phyloP scores from a whole-genome alignment of 2,888 invertebrate species.

The Acrocera orbiculus region DNA sequence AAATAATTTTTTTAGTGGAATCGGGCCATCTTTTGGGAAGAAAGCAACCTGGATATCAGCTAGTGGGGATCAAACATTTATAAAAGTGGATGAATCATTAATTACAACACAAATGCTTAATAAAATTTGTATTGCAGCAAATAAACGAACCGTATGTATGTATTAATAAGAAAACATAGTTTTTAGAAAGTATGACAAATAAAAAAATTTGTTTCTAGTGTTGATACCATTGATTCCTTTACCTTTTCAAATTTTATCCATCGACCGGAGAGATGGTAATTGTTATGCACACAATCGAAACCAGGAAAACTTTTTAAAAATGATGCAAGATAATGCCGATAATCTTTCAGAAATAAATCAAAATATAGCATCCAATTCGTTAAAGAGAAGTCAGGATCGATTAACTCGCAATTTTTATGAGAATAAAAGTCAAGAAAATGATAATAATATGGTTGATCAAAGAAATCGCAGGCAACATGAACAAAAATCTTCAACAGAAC shows the following conservation, averaged over 20 bases:
- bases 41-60: constrained; percentile 88
- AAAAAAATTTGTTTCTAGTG: constrained; percentile 33
- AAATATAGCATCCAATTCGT: constrained; percentile 19
- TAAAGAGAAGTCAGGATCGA: constrained; percentile 6
- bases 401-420: too few species aligned
- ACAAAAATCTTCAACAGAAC: constrained; percentile 14
- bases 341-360: constrained; percentile 26
- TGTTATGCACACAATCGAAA: constrained; percentile 72
- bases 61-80: constrained; percentile 89
- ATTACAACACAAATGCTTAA: constrained; percentile 79
- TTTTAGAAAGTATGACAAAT: constrained; percentile 3
- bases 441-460: constrained; percentile 14
- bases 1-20: constrained; percentile 27
- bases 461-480: constrained; percentile 17
- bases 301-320: constrained; percentile 65
- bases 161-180: neutral
- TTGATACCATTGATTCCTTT: constrained; percentile 65
- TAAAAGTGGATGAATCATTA: constrained; percentile 81
- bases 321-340: constrained; percentile 39
- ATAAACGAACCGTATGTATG: constrained; percentile 65
- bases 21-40: constrained; percentile 69
- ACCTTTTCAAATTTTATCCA: constrained; percentile 72
- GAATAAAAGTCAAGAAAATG: constrained; percentile 27
- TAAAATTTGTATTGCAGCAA: constrained; percentile 77
- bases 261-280: constrained; percentile 73